Base-by-base conservation (phyloP, 1,140 invertebrate species). In the Octopus sinensis region DNA sequence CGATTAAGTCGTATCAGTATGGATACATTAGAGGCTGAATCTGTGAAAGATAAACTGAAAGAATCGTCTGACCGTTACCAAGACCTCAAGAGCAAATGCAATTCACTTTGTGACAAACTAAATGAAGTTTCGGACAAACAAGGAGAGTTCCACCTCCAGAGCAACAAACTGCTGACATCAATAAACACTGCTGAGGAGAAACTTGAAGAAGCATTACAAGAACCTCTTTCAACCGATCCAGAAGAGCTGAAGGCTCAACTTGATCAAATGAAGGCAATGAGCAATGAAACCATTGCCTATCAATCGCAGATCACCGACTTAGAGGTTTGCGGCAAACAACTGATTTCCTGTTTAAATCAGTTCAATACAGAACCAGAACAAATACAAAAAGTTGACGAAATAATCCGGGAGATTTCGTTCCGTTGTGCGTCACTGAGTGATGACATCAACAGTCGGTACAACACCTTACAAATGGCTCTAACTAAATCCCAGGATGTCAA, bases 401-500 rank as follows among this genome's bases (percentile, higher is more conserved):
- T 95, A 80, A 87, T 98, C 5, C 93, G 94, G 82, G 93, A 94
- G 54, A 95, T 95, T 81, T 96, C 97, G 88, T 92, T 92, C 79
- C 94, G 96, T 83, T 88, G 97, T 12, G 92, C 93, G 4, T 83
- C 78, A 93, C 93, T 82, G 93, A 93, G 1, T 90, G 96, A 13
- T 93, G 86, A 87, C 78, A 84, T 88, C 43, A 85, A 83, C 80
- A 85, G 85, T 30, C 83, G 84, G 51, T 83, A 85, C n/a, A 88
- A 87, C 73, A 80, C 80, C 43, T 82, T 90, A 30, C 89, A 98
- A 85, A 95, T 95, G 0, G 96, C 96, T 0, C 91, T 98, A 54
- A 94, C 97, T 6, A 96, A 97, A 89, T 96, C 96, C 79, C 96
- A 98, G 91, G 96, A 96, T n/a, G 94, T 98, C 12, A 95, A 97